phyloP scores from a whole-genome alignment of 2,888 invertebrate species.

The Drosophila crucigera region DNA sequence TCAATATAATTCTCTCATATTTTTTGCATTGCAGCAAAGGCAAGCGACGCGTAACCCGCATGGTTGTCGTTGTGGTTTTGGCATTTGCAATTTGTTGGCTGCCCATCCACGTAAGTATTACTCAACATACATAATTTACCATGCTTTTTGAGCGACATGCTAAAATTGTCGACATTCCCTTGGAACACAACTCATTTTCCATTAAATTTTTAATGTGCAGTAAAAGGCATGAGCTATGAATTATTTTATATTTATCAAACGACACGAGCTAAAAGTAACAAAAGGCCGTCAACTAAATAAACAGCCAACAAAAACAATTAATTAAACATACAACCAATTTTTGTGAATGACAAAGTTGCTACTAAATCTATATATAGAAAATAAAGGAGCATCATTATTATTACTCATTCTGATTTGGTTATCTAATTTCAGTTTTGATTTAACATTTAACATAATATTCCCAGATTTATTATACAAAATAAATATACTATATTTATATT shows the following conservation, averaged over 20 bases:
- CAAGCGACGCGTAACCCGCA: constrained; percentile 94
- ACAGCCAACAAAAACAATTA: neutral
- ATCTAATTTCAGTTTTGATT: neutral
- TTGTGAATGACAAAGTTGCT: too few relatives aligned
- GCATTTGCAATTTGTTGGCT: constrained; percentile 98
- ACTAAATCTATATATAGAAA: neutral
- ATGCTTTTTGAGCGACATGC: too few relatives aligned
- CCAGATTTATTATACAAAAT: neutral
- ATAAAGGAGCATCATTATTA: neutral
- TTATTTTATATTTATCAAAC: neutral
- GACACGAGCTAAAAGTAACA: neutral
- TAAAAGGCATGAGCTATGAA: neutral
- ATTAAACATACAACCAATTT: too few relatives aligned
- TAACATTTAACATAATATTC: too few relatives aligned
- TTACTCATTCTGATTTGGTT: neutral
- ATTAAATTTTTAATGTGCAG: neutral
- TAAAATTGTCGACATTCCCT: neutral
- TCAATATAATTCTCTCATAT: constrained; percentile 13
- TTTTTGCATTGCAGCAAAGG: constrained; percentile 87
- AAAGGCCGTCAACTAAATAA: neutral
- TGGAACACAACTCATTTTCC: neutral
- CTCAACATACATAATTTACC: too few relatives aligned
- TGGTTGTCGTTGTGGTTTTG: constrained; percentile 96
- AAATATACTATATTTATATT: neutral
- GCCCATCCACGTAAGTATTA: constrained; percentile 92